Evolutionary conservation across 2,113 vertebrate species (phyloP).

Genomic region (Phylloscopus trochilus): DNA sequence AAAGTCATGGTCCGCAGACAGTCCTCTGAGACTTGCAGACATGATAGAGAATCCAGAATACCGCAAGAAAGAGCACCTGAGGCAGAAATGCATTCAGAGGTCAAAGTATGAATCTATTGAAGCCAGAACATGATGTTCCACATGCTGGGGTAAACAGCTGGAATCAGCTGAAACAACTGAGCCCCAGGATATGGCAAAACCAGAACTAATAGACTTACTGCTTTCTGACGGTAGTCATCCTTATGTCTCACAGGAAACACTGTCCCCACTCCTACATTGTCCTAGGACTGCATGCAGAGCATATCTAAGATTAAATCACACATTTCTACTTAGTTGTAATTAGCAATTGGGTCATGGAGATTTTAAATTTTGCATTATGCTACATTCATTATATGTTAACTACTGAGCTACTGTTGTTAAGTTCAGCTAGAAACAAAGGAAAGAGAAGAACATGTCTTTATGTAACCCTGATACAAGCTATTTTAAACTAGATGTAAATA

Average conservation of each 20-base stretch:
- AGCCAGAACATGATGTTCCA: not conserved
- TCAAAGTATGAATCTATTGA: constrained; percentile 7
- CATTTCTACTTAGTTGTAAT: not conserved
- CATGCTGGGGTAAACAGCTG: constrained; percentile 47
- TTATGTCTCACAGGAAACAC: not conserved
- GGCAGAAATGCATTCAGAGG: constrained; percentile 23
- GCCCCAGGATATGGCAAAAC: constrained; percentile 35
- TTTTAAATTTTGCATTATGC: not conserved
- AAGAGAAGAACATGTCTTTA: not conserved
- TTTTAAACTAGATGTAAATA: not conserved
- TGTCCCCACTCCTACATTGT: not conserved
- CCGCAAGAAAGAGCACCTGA: constrained; percentile 21
- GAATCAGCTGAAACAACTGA: constrained; percentile 43
- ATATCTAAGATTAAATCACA: not conserved
- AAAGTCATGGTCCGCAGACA: not conserved
- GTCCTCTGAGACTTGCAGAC: not conserved
- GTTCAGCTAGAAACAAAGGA: not conserved
- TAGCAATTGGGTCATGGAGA: not conserved
- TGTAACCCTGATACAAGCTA: not conserved
- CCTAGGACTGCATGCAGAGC: not conserved
- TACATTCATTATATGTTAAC: not conserved
- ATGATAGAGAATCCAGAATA: not conserved
- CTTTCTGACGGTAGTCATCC: not conserved
- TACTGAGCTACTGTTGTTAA: not conserved
- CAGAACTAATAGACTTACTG: not conserved